Conservation (phyloP, 2,888 invertebrate genomes). For the Ochropacha duplaris region DNA sequence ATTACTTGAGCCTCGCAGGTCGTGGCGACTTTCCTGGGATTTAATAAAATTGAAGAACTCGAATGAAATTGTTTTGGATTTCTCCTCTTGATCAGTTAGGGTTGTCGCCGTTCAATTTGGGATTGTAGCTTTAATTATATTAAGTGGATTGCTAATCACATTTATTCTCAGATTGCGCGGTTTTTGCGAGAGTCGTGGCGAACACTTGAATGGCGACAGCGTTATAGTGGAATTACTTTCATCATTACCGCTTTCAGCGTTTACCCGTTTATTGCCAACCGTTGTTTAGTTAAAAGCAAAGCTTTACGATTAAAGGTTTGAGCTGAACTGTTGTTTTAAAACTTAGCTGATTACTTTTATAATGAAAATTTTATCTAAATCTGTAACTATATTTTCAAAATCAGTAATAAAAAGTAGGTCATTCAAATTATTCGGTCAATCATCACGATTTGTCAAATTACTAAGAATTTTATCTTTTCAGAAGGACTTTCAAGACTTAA, state of each 20-base stretch:
- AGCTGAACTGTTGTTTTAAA: not conserved
- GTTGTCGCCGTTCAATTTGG: conserved; percentile 53
- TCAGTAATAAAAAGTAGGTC: too few relatives aligned
- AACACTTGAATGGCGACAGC: conserved; percentile 21
- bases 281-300: conserved; percentile 16
- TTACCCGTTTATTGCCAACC: conserved; percentile 20
- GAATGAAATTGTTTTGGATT: conserved; percentile 75
- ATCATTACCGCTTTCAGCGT: conserved; percentile 19
- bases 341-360: not conserved
- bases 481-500: not conserved
- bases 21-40: conserved; percentile 68
- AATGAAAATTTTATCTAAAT: not conserved
- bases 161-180: conserved; percentile 47
- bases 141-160: conserved; percentile 67
- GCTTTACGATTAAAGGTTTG: conserved; percentile 8
- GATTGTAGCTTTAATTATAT: conserved; percentile 64
- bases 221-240: conserved; percentile 28
- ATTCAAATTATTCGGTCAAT: too few relatives aligned
- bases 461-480: not conserved
- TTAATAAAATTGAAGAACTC: conserved; percentile 77
- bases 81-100: conserved; percentile 62
- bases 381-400: too few relatives aligned
- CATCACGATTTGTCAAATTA: too few relatives aligned
- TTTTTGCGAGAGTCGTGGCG: conserved; percentile 26
- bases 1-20: conserved; percentile 75